These are phyloP conservation scores for Catonia carolina DNA, from an alignment of 2,888 invertebrate species.

Conservation along the genomic window DNA sequence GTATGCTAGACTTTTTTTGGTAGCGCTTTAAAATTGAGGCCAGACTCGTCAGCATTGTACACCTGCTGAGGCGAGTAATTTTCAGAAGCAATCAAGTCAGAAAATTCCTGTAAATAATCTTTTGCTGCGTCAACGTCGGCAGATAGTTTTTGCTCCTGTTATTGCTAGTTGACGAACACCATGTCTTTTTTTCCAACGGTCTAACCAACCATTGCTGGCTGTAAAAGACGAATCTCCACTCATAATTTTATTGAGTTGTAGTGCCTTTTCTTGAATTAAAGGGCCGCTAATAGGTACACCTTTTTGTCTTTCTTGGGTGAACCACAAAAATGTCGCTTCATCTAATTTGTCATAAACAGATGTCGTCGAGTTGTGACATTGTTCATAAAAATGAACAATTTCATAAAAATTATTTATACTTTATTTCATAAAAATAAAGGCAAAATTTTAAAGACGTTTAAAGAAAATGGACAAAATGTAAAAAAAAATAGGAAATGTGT, in stretches of 20 bases:
- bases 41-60: conserved; percentile 36
- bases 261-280: conserved; percentile 32
- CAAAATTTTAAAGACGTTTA: conserved; percentile 7
- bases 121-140: conserved; percentile 26
- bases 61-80: conserved; percentile 28
- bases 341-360: conserved; percentile 25
- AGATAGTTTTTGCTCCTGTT: conserved; percentile 30
- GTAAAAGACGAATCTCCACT: conserved; percentile 29
- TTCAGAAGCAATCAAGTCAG: background rate
- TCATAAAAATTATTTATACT: too few species aligned
- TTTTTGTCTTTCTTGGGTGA: conserved; percentile 26
- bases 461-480: conserved; percentile 8
- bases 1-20: conserved; percentile 32
- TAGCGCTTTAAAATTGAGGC: conserved; percentile 34
- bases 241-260: conserved; percentile 28
- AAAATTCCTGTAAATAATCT: conserved; percentile 28
- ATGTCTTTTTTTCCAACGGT: too few species aligned
- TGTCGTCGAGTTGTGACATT: background rate
- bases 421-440: too few species aligned
- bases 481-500: conserved; percentile 6
- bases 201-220: too few species aligned
- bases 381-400: too few species aligned
- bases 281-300: conserved; percentile 31
- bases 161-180: too few species aligned
- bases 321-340: conserved; percentile 27